These are phyloP conservation scores for Drosophila testacea DNA, from an alignment of 2,888 invertebrate species.

Conservation along the genomic window DNA sequence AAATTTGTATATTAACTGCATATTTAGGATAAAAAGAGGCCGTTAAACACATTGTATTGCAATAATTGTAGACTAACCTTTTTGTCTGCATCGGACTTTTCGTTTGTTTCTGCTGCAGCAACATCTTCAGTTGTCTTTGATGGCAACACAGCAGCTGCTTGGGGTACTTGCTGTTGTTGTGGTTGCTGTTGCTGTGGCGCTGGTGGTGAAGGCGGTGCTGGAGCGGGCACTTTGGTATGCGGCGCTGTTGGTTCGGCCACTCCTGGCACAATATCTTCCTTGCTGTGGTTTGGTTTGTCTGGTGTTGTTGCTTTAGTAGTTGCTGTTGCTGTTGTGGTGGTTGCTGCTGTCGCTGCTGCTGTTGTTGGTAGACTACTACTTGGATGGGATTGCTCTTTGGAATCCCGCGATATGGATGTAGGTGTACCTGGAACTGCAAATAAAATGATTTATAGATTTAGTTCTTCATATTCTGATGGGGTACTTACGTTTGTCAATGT, in stretches of 20 bases:
- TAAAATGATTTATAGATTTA: neutral
- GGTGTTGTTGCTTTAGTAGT: slow-evolving; percentile 68
- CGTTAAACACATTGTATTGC: no score
- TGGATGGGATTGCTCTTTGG: slow-evolving; percentile 83
- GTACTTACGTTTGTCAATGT: slow-evolving; percentile 89
- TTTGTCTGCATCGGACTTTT: slow-evolving; percentile 82
- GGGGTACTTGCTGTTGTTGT: slow-evolving; percentile 21
- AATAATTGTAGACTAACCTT: slow-evolving; percentile 70
- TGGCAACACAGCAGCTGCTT: slow-evolving; percentile 60
- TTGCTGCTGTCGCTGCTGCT: slow-evolving; percentile 53
- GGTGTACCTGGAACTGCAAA: slow-evolving; percentile 84
- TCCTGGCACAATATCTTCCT: slow-evolving; percentile 54
- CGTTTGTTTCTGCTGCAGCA: slow-evolving; percentile 52
- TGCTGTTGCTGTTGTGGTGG: slow-evolving; percentile 40
- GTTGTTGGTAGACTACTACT: slow-evolving; percentile 78
- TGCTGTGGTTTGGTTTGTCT: slow-evolving; percentile 73
- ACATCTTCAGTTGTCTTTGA: slow-evolving; percentile 73
- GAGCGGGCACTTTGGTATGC: slow-evolving; percentile 75
- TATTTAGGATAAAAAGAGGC: no score
- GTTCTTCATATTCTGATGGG: neutral
- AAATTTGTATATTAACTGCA: no score
- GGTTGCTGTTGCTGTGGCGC: slow-evolving; percentile 56
- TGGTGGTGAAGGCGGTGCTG: slow-evolving; percentile 64
- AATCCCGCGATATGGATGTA: slow-evolving; percentile 84
- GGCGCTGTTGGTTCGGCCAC: slow-evolving; percentile 52